Evolutionary conservation across 2,888 invertebrate species (phyloP), one percentile per base, ranked within the genome.

Genomic region (Aspidiotus destructor): DNA sequence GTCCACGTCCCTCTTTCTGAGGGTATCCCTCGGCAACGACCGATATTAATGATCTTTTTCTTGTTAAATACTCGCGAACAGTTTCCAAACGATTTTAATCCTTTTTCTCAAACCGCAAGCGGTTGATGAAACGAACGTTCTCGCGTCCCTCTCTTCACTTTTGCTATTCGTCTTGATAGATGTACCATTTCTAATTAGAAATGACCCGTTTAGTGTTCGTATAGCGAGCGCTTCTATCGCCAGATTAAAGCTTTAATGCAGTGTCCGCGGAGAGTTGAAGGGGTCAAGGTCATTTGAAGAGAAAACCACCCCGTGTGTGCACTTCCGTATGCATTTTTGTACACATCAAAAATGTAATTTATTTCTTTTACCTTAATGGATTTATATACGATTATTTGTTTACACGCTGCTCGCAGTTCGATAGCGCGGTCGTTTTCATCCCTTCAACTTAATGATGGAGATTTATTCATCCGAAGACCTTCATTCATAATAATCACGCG

Each of bases 41-140:
- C 57, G 42, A 67, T 67, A 67, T 67, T 67, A 67, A 67, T 67
- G 67, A 67, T 67, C 67, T 67, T 67, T 67, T 67, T 58, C 67
- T 67, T 48, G 58, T 67, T 67, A 67, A 67, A 67, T 67, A 67
- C 67, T 67, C 58, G 67, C 67, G 48, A 67, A 67, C 57, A 60
- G 67, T 67, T 58, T 67, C 57, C 28, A 17, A 57, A 67, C 67
- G 67, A 67, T 67, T 58, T 67, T 67, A 67, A 67, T 67, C 58
- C 57, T 67, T 67, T 64, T 67, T 60, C 41, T 48, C 48, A 48
- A 48, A 48, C 48, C 48, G 28, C 28, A 28, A 28, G 28, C 28
- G 28, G 28, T 28, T 28, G 48, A 48, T 48, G 48, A 48, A 48
- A 48, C 11, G 48, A 28, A 28, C 28, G 28, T 28, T 28, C 28